Evolutionary conservation across 2,797 vertebrate genomes (phyloP), one percentile per base, ranked within the genome.

Genomic region (Taenioides sp.): DNA sequence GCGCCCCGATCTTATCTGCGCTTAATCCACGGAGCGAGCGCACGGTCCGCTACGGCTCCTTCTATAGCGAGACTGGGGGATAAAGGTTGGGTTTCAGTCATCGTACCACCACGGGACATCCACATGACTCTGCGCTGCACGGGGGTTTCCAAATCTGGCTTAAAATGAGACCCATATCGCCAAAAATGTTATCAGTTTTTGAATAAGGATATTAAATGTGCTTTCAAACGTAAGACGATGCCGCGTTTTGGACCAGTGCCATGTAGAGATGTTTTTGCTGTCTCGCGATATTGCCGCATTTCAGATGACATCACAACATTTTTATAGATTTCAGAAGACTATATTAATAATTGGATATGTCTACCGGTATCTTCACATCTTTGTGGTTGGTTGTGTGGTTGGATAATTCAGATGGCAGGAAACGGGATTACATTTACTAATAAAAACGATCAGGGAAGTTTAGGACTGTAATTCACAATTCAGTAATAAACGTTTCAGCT

Each of bases 1-100:
- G 90, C 87, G 88, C 78, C 84, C 86, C 79, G 92, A 94, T 94
- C 83, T 88, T 93, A 94, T 94, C 93, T 91, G 84, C 78, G 87
- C 88, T 90, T 91, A 92, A 93, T 92, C 90, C 89, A 84, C 75
- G 83, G 86, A 87, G 82, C 88, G 80, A 75, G 81, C 85, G 86
- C 88, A 89, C 86, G 90, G 90, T 92, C 89, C 88, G 88, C 77
- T 25, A 77, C 18, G 60, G 60, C 60, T 34, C 60, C 60, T 40
- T 64, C 62, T 64, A 1, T 12, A 7, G 37, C 34, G 62, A 34
- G 62, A 64, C n/a, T 10, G 59, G 80, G 91, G 54, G 54, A 92
- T 92, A 91, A 93, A 91, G 91, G 81, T 94, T 90, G 70, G 76
- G 88, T 94, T 94, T 92, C 90, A 89, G 71, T 27, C 34, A 7